phyloP scores from a whole-genome alignment of 2,113 vertebrate genomes.

The Peromyscus maniculatus region DNA sequence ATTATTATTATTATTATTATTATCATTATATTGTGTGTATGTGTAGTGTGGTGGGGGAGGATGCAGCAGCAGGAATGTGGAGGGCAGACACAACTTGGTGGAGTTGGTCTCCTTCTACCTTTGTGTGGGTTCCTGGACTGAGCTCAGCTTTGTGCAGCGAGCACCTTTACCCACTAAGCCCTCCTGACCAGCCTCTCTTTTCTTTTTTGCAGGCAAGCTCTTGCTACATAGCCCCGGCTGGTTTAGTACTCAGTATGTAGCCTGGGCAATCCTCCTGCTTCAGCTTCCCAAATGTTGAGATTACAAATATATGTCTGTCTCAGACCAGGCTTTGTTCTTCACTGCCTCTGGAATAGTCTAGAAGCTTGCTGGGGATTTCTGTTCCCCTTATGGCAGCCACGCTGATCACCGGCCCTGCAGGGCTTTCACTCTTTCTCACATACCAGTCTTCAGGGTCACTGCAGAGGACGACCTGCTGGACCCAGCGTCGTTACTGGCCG shows the following conservation, averaged over 20 bases:
- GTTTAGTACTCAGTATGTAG: background rate
- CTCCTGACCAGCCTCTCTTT: background rate
- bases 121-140: background rate
- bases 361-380: background rate
- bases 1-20: background rate
- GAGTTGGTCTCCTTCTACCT: background rate
- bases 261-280: background rate
- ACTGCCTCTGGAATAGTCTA: background rate
- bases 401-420: background rate
- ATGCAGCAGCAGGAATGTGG: background rate
- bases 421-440: constrained; percentile 27
- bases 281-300: background rate
- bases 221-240: background rate
- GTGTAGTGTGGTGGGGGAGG: background rate
- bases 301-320: background rate
- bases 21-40: background rate
- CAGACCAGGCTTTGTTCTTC: background rate
- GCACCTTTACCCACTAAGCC: background rate
- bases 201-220: background rate
- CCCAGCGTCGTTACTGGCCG: constrained; percentile 91
- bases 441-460: constrained; percentile 90
- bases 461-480: constrained; percentile 88
- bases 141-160: background rate
- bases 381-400: background rate
- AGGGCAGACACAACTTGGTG: background rate